Base-by-base conservation (phyloP, 2,888 invertebrate genomes). In the Polydrusus pterygomalis region DNA sequence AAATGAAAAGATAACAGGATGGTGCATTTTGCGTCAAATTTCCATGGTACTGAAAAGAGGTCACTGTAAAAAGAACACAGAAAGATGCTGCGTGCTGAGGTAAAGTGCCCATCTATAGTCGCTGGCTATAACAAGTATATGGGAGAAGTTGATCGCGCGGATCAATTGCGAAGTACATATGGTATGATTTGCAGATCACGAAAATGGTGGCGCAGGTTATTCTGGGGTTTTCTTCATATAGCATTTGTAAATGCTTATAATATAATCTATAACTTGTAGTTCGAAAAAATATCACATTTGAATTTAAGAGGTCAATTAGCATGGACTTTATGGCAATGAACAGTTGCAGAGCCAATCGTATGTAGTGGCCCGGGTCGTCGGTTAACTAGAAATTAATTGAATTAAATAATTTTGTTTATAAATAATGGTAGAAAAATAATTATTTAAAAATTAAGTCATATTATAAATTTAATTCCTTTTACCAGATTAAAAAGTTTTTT, bases 91-190 rank as follows among this genome's bases (percentile, higher is more conserved):
- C 40, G 40, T 40, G 10, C 10, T 40, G 40, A 40, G 7, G 40
- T 43, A 70, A 58, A 73, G 63, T 82, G 34, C 10, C 40, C 40
- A 40, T 40, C 40, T 40, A 13, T 40, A 40, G 77, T 84, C 13
- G 79, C 76, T 30, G 79, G 83, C 71, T 85, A 84, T 69, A 85
- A 82, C 75, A 70, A n/a, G n/a, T n/a, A n/a, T n/a, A n/a, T n/a
- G n/a, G n/a, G n/a, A n/a, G n/a, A n/a, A n/a, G 83, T 85, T 8
- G 84, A 85, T 79, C 81, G 82, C 73, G 78, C 80, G 43, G 84
- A 85, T 67, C 80, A 78, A 80, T 63, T 81, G 13, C 82, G 81
- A 77, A 72, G 75, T 15, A 47, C 70, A 15, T 85, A 85, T 80
- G 30, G 30, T 30, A 30, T 30, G 30, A 30, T 30, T 30, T 7